Evolutionary conservation across 2,797 vertebrate genomes (phyloP), one percentile per base, ranked within the genome.

Genomic region (Neomorphus geoffroyi): DNA sequence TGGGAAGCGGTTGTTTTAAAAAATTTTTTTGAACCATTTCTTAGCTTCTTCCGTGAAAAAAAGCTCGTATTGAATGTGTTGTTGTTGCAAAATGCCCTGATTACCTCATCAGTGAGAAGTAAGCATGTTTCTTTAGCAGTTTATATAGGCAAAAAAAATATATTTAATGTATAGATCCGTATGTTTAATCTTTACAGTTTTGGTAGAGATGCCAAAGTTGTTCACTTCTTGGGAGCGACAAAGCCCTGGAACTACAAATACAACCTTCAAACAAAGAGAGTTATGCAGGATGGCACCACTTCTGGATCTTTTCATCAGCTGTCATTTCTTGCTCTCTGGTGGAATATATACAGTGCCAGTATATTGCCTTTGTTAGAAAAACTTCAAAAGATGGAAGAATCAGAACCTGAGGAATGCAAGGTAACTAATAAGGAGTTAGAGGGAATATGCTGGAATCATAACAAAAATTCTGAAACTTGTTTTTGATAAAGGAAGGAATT

Each of bases 191-290:
- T 71, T 41, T 64, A 5, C 95, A 99, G 98, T 94, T 98, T 98
- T 80, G 98, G 98, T 35, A 97, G 98, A 80, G 84, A 97, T 56
- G 98, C 97, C 62, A 99, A 98, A 97, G 98, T 99, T 9, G 96
- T 99, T 94, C 98, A 98, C 92, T 99, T 99, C 90, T 53, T 98
- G 53, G 99, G 99, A 65, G 45, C 94, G 1, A 56, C 62, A 53
- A 99, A 99, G 83, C 98, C 99, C 1, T 99, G 98, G 98, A 98
- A 97, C 86, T 97, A 96, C 82, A 96, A 69, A 80, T 95, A 97
- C 15, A 95, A 97, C 48, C 89, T 89, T 66, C 97, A 97, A 82
- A 96, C 91, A 41, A 97, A 92, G 23, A 88, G 54, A 32, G 56
- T 95, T 93, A 62, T 75, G 58, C 94, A 96, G 28, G 95, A 97